Percentiles rank a stretch among this genome's conserved stretches.
Evolutionary conservation across 1,140 invertebrate species (phyloP).

Genomic region (Telenomus remus): DNA sequence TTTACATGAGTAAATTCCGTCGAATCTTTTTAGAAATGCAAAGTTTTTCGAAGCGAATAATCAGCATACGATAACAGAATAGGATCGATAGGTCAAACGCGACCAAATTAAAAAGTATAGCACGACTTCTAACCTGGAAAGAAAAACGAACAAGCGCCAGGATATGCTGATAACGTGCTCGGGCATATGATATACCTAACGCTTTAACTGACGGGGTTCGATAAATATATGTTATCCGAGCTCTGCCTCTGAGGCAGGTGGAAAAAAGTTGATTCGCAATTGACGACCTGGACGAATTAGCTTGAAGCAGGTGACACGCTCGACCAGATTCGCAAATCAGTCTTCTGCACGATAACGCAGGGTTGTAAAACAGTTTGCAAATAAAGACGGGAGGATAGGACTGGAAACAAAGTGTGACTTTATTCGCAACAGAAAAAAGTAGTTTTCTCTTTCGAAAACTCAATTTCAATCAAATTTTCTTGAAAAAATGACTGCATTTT

Average conservation of each 20-base stretch:
- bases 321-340: slow-evolving; percentile 37
- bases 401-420: background rate
- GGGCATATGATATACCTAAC: too few species aligned
- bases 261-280: slow-evolving; percentile 24
- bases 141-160: background rate
- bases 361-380: slow-evolving; percentile 45
- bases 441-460: too few species aligned
- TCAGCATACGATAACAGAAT: slow-evolving; percentile 6
- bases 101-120: slow-evolving; percentile 11
- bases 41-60: slow-evolving; percentile 18
- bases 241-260: slow-evolving; percentile 3
- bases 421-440: too few species aligned
- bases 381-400: slow-evolving; percentile 39
- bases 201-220: too few species aligned
- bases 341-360: slow-evolving; percentile 20
- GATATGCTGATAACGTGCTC: too few species aligned
- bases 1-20: too few species aligned
- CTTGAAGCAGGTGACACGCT: slow-evolving; percentile 18
- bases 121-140: slow-evolving; percentile 12
- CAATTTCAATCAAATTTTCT: too few species aligned
- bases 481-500: too few species aligned
- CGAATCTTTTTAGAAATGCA: too few species aligned
- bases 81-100: slow-evolving; percentile 27
- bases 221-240: background rate
- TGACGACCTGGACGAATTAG: slow-evolving; percentile 5